phyloP scores from a whole-genome alignment of 1,140 invertebrate genomes.

The Drosophila insularis region DNA sequence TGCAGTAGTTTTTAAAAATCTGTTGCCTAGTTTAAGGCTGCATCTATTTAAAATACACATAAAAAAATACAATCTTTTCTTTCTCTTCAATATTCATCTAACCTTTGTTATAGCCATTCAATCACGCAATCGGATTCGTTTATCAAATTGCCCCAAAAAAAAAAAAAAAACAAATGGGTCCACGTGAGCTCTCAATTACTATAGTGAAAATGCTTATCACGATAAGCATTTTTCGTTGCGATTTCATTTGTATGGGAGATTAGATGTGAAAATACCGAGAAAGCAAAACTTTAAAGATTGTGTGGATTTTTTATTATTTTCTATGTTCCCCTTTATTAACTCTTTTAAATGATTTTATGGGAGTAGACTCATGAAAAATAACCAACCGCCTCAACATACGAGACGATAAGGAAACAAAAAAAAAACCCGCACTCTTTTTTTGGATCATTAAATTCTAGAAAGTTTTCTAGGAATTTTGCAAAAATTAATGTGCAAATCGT shows the following conservation, averaged over 20 bases:
- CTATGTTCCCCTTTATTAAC: slow-evolving; percentile 1
- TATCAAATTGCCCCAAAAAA: background rate
- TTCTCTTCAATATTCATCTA: too few relatives aligned
- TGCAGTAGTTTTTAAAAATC: too few relatives aligned
- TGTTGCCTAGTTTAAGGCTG: too few relatives aligned
- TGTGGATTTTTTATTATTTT: background rate
- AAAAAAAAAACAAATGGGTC: background rate
- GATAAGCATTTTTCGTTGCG: background rate
- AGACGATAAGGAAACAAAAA: background rate
- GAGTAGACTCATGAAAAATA: background rate
- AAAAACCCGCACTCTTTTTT: background rate
- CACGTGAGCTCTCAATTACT: background rate
- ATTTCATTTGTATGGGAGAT: slow-evolving; percentile 4
- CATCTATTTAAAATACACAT: too few relatives aligned
- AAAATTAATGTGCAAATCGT: background rate
- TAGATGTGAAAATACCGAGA: slow-evolving; percentile 13
- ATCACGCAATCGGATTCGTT: background rate
- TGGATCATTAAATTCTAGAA: background rate
- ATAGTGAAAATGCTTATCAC: background rate
- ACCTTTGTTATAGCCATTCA: slow-evolving; percentile 15
- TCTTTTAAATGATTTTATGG: background rate
- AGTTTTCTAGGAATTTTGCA: background rate
- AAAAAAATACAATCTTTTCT: too few relatives aligned
- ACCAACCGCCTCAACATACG: background rate
- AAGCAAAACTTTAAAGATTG: slow-evolving; percentile 12